Evolutionary conservation across 2,888 invertebrate genomes (phyloP).

Genomic region (Acrobasis consociella): DNA sequence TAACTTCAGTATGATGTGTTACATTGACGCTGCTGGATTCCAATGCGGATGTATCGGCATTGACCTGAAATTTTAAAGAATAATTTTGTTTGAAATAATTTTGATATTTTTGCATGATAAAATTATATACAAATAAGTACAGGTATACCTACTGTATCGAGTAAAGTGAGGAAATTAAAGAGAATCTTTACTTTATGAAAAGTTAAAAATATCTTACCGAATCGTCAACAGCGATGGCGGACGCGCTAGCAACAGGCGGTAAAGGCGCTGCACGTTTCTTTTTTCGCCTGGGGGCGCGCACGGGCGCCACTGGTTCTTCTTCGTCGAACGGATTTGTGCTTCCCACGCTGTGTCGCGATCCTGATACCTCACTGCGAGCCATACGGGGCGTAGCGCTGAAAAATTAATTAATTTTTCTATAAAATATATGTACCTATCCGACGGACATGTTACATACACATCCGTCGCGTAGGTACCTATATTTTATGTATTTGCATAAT

Average conservation of each 20-base stretch:
- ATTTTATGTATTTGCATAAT: no score
- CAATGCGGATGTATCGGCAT: conserved; percentile 54
- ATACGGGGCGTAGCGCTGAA: conserved; percentile 67
- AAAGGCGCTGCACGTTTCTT: conserved; percentile 85
- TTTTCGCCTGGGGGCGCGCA: conserved; percentile 82
- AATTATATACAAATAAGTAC: no score
- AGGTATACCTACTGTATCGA: no score
- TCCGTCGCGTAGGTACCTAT: no score
- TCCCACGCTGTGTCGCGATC: conserved; percentile 81
- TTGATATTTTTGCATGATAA: neutral
- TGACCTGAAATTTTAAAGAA: conserved; percentile 50
- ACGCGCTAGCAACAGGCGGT: conserved; percentile 47
- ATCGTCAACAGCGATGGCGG: conserved; percentile 51
- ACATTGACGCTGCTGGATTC: conserved; percentile 46
- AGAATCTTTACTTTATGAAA: neutral
- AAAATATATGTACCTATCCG: no score
- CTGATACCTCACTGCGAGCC: conserved; percentile 76
- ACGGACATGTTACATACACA: no score
- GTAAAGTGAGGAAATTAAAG: no score
- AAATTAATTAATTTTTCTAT: no score
- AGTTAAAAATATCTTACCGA: conserved; percentile 44
- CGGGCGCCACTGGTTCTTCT: conserved; percentile 70
- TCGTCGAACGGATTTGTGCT: conserved; percentile 85
- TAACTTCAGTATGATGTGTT: conserved; percentile 32
- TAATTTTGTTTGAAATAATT: conserved; percentile 28